Conservation (phyloP, 2,113 vertebrate species). For the Bettongia penicillata region DNA sequence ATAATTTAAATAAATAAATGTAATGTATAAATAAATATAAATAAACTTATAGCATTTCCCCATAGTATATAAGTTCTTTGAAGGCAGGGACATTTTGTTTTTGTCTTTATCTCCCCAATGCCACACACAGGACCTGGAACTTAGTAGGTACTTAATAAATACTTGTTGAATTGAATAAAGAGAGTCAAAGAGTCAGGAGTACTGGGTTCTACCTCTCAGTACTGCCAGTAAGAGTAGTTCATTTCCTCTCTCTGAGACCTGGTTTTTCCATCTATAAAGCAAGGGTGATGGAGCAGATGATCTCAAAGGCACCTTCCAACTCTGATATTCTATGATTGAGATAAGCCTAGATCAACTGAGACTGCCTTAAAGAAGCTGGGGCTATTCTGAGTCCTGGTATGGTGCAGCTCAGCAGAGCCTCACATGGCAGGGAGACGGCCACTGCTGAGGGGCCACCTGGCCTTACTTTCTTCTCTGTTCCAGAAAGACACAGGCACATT, state of each 20-base stretch:
- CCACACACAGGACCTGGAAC: neutral
- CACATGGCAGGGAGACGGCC: slow-evolving; percentile 30
- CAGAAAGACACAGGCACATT: slow-evolving; percentile 72
- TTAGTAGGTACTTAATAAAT: neutral
- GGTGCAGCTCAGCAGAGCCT: neutral
- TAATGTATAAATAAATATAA: neutral
- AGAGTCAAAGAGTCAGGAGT: neutral
- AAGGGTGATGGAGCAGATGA: neutral
- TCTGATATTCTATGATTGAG: slow-evolving; percentile 29
- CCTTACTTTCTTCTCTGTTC: slow-evolving; percentile 59
- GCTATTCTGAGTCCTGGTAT: slow-evolving; percentile 49
- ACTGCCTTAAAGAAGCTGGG: neutral
- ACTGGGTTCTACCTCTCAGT: neutral
- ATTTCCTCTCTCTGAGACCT: slow-evolving; percentile 1
- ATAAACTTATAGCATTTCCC: neutral
- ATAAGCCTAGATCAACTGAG: neutral
- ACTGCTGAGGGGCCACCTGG: slow-evolving; percentile 75
- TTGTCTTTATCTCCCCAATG: neutral
- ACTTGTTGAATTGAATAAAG: neutral
- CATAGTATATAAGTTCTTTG: neutral
- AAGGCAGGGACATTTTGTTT: neutral
- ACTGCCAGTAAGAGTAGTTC: neutral
- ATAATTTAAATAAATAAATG: neutral
- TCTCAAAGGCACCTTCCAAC: neutral
- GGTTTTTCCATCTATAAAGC: slow-evolving; percentile 7